Evolutionary conservation across 2,797 vertebrate genomes (phyloP), one percentile per base, ranked within the genome.

Genomic region (Acipenser oxyrinchus): DNA sequence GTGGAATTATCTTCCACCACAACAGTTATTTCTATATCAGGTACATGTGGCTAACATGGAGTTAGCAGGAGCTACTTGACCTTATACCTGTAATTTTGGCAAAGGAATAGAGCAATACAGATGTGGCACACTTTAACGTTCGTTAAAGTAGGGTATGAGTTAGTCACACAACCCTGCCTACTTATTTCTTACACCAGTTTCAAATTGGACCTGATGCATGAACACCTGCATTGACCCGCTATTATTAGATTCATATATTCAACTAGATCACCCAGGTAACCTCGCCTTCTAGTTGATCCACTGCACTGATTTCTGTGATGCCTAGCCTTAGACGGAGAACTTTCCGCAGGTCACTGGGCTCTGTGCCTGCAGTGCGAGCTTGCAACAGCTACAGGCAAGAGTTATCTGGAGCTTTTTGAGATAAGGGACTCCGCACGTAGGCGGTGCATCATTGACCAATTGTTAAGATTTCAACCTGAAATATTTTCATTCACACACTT

Each of bases 401-500:
- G 55, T 50, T 13, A 49, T 55, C 57, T 37, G 49, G 23, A 61
- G 53, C 37, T 64, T 55, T 75, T 75, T 63, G 62, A 48, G 51
- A 10, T 57, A 23, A 65, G 64, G 52, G 48, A 62, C 55, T 57
- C 60, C 37, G 53, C 48, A 37, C 13, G 62, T 66, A 49, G 66
- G 65, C 59, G 53, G 63, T 8, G 58, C 62, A 58, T 23, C 57
- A 50, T 62, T 63, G 57, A 61, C 48, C 49, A 65, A 66, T 15
- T 49, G 37, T 63, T 65, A 58, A 49, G 58, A 65, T 50, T 69
- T 63, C 53, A 50, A 18, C 66, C 60, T 23, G 48, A 59, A 69
- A 11, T 60, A 59, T 15, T 66, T 67, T 52, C 68, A 73, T 68
- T 73, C 48, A 66, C 57, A 65, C 60, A 51, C 49, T 53, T 5